Conservation (phyloP, 2,797 vertebrate genomes). For the Pristis pectinata region DNA sequence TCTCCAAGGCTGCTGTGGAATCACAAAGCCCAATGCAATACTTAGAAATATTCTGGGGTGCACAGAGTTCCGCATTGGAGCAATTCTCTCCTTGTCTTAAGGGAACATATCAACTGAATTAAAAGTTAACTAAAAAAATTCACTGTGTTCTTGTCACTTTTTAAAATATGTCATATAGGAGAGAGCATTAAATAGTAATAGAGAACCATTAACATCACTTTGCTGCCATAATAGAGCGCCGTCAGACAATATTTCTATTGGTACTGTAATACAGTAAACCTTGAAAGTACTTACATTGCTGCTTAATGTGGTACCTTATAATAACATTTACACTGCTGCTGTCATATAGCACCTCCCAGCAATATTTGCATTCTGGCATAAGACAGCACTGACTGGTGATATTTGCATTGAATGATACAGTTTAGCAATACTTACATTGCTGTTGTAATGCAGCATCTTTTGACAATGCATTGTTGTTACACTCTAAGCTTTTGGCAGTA, state of each 20-base stretch:
- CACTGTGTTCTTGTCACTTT: neutral
- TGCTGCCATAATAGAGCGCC: neutral
- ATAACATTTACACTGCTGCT: neutral
- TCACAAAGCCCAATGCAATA: neutral
- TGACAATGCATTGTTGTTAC: neutral
- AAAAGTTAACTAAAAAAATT: neutral
- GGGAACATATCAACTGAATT: neutral
- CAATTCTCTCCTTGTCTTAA: neutral
- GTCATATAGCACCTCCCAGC: neutral
- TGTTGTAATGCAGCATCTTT: neutral
- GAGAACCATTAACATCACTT: neutral
- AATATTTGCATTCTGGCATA: too few relatives aligned
- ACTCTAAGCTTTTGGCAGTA: neutral
- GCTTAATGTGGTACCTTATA: neutral
- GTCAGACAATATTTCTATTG: neutral
- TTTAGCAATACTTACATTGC: neutral
- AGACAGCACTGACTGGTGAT: neutral
- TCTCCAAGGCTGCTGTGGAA: neutral
- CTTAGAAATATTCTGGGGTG: neutral
- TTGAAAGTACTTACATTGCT: neutral
- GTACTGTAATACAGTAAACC: neutral
- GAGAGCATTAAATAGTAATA: neutral
- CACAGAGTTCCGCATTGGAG: neutral
- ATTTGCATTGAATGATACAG: neutral
- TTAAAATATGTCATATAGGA: neutral